Base-by-base conservation (phyloP, 2,888 invertebrate genomes). In the Neoaliturus tenellus region DNA sequence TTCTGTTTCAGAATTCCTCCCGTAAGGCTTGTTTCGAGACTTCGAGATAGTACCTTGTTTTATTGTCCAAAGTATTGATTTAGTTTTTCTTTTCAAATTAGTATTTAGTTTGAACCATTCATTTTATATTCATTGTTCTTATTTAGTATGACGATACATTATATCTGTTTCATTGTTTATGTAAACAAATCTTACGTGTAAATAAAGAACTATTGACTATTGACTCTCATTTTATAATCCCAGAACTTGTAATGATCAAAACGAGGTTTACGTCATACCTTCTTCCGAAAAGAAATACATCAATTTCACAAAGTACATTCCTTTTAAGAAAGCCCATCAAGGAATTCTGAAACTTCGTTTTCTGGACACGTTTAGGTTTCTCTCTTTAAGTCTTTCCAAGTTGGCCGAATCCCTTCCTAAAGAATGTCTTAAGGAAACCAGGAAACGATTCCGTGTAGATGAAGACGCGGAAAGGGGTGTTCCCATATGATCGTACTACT, bases 251-350 rank as follows among this genome's bases (percentile, higher is more conserved):
- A 86, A 86, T 80, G 80, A 82, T 81, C 85, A 88, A 5, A 83
- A 87, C n/a, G 17, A 85, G 20, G 80, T 89, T 6, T 71, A 85
- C 28, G 80, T 89, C 8, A 85, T 90, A 31, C 87, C 89, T 0
- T 51, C 87, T 25, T 89, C 88, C 81, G 89, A 89, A 78, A 41
- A 71, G 17, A 71, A 71, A 20, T 71, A 71, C 20, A 71, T 71
- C 1, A 25, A 2, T 39, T 71, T 71, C 71, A 17, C 20, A 33
- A 71, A 71, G 31, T 20, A 28, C 69, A 10, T 69, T 31, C 67
- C 69, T 17, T 69, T 69, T 33, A 33, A 28, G 6, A 31, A 33
- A 28, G 69, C 69, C 69, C 31, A 17, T 10, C 28, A n/a, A 8
- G 69, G 69, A 28, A 35, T 33, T 25, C 10, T 71, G 23, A 71